Evolutionary conservation across 2,888 invertebrate species (phyloP).

Genomic region (Macrosiphum euphorbiae): DNA sequence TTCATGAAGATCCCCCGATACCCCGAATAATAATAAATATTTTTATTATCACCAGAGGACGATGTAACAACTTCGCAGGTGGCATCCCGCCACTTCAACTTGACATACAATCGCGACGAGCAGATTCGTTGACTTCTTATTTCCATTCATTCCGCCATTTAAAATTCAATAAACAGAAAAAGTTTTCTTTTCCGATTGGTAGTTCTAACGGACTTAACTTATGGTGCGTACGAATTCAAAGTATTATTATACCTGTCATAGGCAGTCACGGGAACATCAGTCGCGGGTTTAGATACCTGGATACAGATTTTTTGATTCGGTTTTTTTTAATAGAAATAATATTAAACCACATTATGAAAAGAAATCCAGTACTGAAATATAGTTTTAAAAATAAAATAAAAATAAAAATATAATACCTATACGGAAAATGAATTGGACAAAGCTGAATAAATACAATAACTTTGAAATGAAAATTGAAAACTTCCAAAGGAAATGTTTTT

Average conservation of each 20-base stretch:
- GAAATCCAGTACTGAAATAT: not conserved
- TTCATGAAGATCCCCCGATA: not conserved
- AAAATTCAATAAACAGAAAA: not conserved
- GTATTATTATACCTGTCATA: not conserved
- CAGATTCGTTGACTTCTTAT: not conserved
- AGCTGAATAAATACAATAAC: conserved; percentile 5
- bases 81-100: not conserved
- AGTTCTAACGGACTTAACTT: not conserved
- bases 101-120: not conserved
- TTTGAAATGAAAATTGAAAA: not conserved
- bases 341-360: not conserved
- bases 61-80: not conserved
- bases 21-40: not conserved
- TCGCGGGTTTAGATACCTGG: too few species aligned
- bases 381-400: not conserved
- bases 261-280: too few species aligned
- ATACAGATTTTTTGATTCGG: not conserved
- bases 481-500: not conserved
- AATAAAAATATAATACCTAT: not conserved
- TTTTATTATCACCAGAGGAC: not conserved
- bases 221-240: not conserved
- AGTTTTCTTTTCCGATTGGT: not conserved
- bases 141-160: not conserved
- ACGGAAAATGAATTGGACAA: not conserved
- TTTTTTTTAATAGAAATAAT: not conserved